Evolutionary conservation across 2,113 vertebrate species (phyloP).

Genomic region (Danionella cerebrum): DNA sequence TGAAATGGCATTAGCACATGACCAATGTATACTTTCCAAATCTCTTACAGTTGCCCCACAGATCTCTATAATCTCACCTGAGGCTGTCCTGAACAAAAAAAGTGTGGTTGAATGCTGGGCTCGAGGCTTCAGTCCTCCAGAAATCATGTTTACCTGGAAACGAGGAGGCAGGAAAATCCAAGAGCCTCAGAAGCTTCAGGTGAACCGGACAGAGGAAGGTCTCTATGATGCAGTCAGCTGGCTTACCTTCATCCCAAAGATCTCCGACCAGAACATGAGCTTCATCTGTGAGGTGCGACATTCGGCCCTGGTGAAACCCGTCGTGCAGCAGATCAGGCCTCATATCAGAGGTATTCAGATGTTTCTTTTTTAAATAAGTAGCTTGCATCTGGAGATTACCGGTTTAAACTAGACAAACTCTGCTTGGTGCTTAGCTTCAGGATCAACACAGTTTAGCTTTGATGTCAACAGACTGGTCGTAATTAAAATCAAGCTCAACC

Average conservation of each 20-base stretch:
- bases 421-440: too few species aligned
- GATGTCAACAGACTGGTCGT: too few species aligned
- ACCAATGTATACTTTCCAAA: background rate
- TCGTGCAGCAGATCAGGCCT: conserved; percentile 47
- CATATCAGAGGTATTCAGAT: conserved; percentile 50
- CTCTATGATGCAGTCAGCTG: conserved; percentile 50
- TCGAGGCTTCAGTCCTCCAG: conserved; percentile 55
- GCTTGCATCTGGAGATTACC: too few species aligned
- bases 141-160: conserved; percentile 62
- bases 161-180: conserved; percentile 44
- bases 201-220: conserved; percentile 43
- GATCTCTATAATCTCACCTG: conserved; percentile 47
- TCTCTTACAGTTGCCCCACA: conserved; percentile 44
- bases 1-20: too few species aligned
- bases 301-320: conserved; percentile 26
- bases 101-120: conserved; percentile 53
- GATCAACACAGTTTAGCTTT: too few species aligned
- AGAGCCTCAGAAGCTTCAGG: conserved; percentile 24
- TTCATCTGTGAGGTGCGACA: conserved; percentile 62
- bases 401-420: too few species aligned
- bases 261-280: conserved; percentile 53
- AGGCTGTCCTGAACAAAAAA: conserved; percentile 49
- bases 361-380: too few species aligned
- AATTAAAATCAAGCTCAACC: too few species aligned
- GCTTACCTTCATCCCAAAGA: conserved; percentile 51